Base-by-base conservation (phyloP, 2,113 vertebrate genomes). In the Myotis brandtii region DNA sequence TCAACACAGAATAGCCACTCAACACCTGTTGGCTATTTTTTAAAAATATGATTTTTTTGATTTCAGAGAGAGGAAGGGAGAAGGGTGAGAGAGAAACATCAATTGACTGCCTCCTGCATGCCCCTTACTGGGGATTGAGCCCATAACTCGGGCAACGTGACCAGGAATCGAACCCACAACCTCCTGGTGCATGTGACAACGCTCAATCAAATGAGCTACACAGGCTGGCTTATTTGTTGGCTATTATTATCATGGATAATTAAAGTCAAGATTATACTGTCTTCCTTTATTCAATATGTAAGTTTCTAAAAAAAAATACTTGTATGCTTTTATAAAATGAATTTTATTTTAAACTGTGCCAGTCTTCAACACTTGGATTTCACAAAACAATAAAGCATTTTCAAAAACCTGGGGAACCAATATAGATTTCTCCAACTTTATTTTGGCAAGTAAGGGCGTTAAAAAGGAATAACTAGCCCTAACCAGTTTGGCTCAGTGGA, bases 361-460 rank as follows among this genome's bases (percentile, higher is more conserved):
- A 67, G 50, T 37, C 11, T 77, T 50, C 72, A 84, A 64, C n/a
- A 76, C 16, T 76, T 93, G 32, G 69, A 80, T 89, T 88, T 85
- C 32, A 89, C 73, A 84, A 75, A 72, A 14, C 50, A 81, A 37
- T 69, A 52, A 76, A 75, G 79, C 72, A 23, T 48, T 93, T 93
- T 93, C 11, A 34, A 62, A 76, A 89, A 86, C 1, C 70, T 77
- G 30, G 9, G 40, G 25, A 91, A 23, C 52, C 54, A 54, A 4
- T 67, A 50, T 21, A 37, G 12, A 1, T 3, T 3, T 81, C 34
- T 17, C 8, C 72, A 80, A 77, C 70, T 94, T 82, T 77, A 77
- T 81, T 94, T 93, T 91, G 54, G 10, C 69, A 82, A 93, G 12
- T 76, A 90, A 62, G 54, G 40, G 13, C 16, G 75, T 64, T 89